Percentiles rank a stretch among this genome's conserved stretches.
Conservation (phyloP, 2,797 vertebrate genomes). For the Apogon hyalosoma region DNA sequence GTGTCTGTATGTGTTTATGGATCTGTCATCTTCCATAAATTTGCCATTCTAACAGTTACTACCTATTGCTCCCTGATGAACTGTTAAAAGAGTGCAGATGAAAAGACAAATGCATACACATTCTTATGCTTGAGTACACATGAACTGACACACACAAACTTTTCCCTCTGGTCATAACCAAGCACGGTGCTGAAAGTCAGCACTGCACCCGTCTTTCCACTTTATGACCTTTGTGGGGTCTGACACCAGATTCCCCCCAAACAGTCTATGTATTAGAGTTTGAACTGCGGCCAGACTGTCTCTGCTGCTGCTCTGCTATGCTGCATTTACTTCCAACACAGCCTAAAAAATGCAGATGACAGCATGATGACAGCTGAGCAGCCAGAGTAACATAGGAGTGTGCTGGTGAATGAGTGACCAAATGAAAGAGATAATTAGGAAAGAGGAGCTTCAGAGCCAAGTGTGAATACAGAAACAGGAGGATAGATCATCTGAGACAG, state of each 20-base stretch:
- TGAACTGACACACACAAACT: conserved; percentile 26
- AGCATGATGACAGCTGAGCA: conserved; percentile 61
- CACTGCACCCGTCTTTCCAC: conserved; percentile 58
- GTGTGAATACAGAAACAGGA: conserved; percentile 34
- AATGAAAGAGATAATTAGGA: conserved; percentile 49
- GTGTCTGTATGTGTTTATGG: conserved; percentile 38
- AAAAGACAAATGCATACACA: conserved; percentile 61
- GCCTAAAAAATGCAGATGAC: conserved; percentile 49
- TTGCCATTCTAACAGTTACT: conserved; percentile 26
- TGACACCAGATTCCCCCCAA: conserved; percentile 45
- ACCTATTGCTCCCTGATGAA: conserved; percentile 47
- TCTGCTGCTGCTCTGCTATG: conserved; percentile 35
- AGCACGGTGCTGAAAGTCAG: conserved; percentile 39
- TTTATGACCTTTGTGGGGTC: conserved; percentile 63
- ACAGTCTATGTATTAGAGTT: conserved; percentile 64
- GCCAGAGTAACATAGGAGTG: conserved; percentile 48
- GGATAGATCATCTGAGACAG: conserved; percentile 33
- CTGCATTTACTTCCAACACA: conserved; percentile 42
- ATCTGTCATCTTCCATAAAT: conserved; percentile 42
- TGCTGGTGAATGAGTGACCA: conserved; percentile 35
- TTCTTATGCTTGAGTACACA: conserved; percentile 35
- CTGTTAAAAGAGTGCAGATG: conserved; percentile 51
- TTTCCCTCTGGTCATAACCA: conserved; percentile 32
- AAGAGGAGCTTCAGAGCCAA: conserved; percentile 13
- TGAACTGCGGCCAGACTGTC: conserved; percentile 58